Evolutionary conservation across 2,113 vertebrate species (phyloP).

Genomic region (Oncorhynchus tshawytscha): DNA sequence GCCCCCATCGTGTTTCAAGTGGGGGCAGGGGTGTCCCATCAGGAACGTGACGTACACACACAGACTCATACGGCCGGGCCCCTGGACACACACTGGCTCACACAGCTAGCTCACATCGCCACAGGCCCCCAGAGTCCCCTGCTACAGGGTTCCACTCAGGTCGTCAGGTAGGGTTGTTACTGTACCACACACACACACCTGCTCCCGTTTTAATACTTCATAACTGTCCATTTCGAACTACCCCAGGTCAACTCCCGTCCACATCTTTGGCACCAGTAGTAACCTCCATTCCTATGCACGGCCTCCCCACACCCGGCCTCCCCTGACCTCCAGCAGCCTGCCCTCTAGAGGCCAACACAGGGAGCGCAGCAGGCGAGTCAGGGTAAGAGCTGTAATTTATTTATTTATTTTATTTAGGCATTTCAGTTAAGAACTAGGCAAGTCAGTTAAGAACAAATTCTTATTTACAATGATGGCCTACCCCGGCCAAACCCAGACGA

Average conservation of each 20-base stretch:
- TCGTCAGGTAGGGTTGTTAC: slow-evolving; percentile 69
- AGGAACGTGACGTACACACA: slow-evolving; percentile 64
- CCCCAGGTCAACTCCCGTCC: slow-evolving; percentile 84
- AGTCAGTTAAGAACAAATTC: too few species aligned
- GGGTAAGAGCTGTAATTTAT: slow-evolving; percentile 50
- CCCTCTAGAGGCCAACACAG: slow-evolving; percentile 77
- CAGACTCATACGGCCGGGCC: slow-evolving; percentile 49
- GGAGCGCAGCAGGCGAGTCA: slow-evolving; percentile 68
- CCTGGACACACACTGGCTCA: slow-evolving; percentile 83
- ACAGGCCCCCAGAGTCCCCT: slow-evolving; percentile 88
- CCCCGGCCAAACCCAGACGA: too few species aligned
- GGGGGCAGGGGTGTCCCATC: slow-evolving; percentile 84
- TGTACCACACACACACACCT: neutral
- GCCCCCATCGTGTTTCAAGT: slow-evolving; percentile 82
- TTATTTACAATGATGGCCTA: too few species aligned
- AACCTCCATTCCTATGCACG: slow-evolving; percentile 98
- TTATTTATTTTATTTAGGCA: too few species aligned
- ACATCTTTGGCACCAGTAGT: slow-evolving; percentile 86
- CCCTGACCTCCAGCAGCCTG: slow-evolving; percentile 63
- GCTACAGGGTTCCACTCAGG: slow-evolving; percentile 82
- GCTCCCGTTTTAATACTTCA: neutral
- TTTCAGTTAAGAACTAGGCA: too few species aligned
- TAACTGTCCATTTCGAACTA: neutral
- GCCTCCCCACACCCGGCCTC: slow-evolving; percentile 93
- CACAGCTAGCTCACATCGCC: slow-evolving; percentile 88